Conservation (phyloP, 2,113 vertebrate species). For the Nanorana parkeri region DNA sequence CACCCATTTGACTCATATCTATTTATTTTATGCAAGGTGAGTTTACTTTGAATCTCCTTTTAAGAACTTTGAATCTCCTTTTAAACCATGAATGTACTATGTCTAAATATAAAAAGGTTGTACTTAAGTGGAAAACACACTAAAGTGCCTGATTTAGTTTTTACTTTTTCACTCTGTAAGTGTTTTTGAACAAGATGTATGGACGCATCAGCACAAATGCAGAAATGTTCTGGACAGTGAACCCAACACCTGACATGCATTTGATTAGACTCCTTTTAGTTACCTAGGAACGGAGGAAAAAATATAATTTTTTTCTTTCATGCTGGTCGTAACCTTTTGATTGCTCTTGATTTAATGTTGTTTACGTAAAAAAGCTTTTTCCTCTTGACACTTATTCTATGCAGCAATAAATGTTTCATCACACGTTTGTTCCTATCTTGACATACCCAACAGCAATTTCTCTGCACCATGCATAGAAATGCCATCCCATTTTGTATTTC, state of each 20-base stretch:
- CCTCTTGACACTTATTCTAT: constrained; percentile 10
- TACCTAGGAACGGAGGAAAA: constrained; percentile 38
- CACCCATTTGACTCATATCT: too few relatives aligned
- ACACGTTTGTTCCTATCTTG: constrained; percentile 1
- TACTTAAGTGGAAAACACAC: neutral
- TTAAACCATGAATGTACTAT: neutral
- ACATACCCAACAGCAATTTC: constrained; percentile 7
- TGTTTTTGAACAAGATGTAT: neutral
- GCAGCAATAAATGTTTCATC: neutral
- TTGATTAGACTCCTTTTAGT: constrained; percentile 40
- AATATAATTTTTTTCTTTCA: neutral
- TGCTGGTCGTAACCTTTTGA: constrained; percentile 19
- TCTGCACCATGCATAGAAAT: neutral
- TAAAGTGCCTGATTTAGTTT: neutral
- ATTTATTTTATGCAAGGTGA: neutral
- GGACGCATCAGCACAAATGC: neutral
- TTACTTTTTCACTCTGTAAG: neutral
- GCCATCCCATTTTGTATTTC: neutral
- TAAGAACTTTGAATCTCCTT: neutral
- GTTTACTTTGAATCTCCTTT: neutral
- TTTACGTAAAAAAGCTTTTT: neutral
- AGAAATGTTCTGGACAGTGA: neutral
- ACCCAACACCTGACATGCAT: neutral
- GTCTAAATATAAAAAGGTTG: neutral
- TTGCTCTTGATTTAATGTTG: constrained; percentile 16